Percentiles rank a stretch among this genome's conserved stretches.
Evolutionary conservation across 1,140 invertebrate genomes (phyloP).

Genomic region (Hermatobates lingyangjiaoensis): DNA sequence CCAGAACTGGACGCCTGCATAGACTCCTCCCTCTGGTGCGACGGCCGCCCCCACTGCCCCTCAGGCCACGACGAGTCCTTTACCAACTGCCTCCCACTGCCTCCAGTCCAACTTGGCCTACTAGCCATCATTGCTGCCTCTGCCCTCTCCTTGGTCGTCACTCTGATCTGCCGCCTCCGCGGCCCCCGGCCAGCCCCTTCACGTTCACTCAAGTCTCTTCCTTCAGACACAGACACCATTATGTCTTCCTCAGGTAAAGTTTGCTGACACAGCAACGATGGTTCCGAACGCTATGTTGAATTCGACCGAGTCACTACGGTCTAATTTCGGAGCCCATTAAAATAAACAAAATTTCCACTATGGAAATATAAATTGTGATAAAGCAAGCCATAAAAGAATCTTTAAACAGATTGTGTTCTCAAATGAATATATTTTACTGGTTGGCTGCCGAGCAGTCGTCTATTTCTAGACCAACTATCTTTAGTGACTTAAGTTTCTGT

Average conservation of each 20-base stretch:
- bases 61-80: conserved; percentile 71
- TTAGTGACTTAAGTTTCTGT: no score
- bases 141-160: conserved; percentile 20
- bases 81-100: conserved; percentile 51
- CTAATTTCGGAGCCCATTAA: no score
- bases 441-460: no score
- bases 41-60: conserved; percentile 65
- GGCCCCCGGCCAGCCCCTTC: no score
- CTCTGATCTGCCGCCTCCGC: conserved; percentile 9
- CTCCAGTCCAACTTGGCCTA: conserved; percentile 44
- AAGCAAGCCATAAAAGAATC: no score
- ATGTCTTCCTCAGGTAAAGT: conserved; percentile 34
- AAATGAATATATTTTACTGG: no score
- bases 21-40: conserved; percentile 71
- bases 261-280: conserved; percentile 74
- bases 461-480: no score
- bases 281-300: conserved; percentile 77
- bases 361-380: no score
- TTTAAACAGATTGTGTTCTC: no score
- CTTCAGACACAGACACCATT: conserved; percentile 19
- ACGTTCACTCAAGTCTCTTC: conserved; percentile 15
- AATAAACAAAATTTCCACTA: no score
- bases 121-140: conserved; percentile 27
- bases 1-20: conserved; percentile 75
- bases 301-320: conserved; percentile 74